Conservation (phyloP, 2,797 vertebrate species). For the Helostoma temminkii region DNA sequence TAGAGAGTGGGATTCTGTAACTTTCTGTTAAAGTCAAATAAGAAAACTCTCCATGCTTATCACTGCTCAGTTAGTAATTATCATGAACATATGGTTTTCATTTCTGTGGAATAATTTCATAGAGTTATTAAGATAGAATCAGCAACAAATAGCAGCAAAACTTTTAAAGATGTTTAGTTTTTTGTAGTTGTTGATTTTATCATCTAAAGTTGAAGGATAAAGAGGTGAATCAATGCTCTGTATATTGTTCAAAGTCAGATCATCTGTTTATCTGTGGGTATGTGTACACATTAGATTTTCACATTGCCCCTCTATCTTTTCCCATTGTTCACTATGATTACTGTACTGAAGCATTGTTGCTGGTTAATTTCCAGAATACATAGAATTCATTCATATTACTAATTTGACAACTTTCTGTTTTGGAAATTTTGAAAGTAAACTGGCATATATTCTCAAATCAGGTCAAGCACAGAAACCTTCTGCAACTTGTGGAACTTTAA, state of each 20-base stretch:
- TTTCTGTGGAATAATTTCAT: conserved; percentile 9
- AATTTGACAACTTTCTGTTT: too few species aligned
- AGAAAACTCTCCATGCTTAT: neutral
- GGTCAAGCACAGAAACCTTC: too few species aligned
- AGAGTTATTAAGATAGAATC: neutral
- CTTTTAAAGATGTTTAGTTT: conserved; percentile 8
- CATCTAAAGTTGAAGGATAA: conserved; percentile 41
- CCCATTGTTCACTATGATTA: neutral
- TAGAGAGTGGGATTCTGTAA: conserved; percentile 17
- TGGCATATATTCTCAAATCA: too few species aligned
- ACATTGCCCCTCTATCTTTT: neutral
- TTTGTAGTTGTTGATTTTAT: conserved; percentile 25
- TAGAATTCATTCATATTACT: too few species aligned
- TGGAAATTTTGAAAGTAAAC: too few species aligned
- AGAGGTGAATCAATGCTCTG: conserved; percentile 46
- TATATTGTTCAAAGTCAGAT: conserved; percentile 43
- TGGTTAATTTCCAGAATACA: too few species aligned
- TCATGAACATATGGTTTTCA: neutral
- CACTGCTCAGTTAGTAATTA: neutral
- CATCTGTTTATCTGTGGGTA: neutral
- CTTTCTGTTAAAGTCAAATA: neutral
- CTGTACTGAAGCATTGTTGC: neutral
- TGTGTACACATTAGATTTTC: conserved; percentile 2
- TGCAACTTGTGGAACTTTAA: too few species aligned
- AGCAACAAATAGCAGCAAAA: conserved; percentile 5